phyloP scores from a whole-genome alignment of 2,797 vertebrate species.

The Trematomus bernacchii region DNA sequence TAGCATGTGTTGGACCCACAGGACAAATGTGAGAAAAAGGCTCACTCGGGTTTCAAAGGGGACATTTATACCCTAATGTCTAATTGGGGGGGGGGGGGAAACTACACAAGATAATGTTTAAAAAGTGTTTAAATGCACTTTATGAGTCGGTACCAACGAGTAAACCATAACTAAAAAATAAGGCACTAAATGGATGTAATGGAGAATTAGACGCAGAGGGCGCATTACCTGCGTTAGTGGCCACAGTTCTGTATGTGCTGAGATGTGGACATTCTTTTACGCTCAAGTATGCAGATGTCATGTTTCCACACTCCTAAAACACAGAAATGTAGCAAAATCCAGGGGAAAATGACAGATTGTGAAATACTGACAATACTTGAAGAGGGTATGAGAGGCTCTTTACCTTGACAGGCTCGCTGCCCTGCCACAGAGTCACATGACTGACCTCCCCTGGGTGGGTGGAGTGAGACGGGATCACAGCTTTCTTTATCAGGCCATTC shows the following conservation, averaged over 20 bases:
- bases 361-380: neutral
- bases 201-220: neutral
- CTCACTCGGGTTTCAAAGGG: too few species aligned
- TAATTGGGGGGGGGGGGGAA: too few species aligned
- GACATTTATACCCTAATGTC: too few species aligned
- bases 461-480: constrained; percentile 52
- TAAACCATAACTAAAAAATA: constrained; percentile 1
- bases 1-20: too few species aligned
- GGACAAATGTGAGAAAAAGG: too few species aligned
- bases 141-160: neutral
- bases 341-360: neutral
- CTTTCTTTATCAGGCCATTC: constrained; percentile 47
- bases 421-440: constrained; percentile 67
- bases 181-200: neutral
- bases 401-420: constrained; percentile 64
- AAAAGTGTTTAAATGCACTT: neutral
- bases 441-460: constrained; percentile 48
- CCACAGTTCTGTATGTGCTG: neutral
- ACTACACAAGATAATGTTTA: too few species aligned
- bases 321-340: constrained; percentile 4
- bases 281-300: constrained; percentile 17
- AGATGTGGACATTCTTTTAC: constrained; percentile 15
- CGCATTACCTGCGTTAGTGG: constrained; percentile 50
- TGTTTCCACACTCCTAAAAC: constrained; percentile 61
- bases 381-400: neutral